phyloP scores from a whole-genome alignment of 2,797 vertebrate genomes.

The Stomatorhinus walkeri region DNA sequence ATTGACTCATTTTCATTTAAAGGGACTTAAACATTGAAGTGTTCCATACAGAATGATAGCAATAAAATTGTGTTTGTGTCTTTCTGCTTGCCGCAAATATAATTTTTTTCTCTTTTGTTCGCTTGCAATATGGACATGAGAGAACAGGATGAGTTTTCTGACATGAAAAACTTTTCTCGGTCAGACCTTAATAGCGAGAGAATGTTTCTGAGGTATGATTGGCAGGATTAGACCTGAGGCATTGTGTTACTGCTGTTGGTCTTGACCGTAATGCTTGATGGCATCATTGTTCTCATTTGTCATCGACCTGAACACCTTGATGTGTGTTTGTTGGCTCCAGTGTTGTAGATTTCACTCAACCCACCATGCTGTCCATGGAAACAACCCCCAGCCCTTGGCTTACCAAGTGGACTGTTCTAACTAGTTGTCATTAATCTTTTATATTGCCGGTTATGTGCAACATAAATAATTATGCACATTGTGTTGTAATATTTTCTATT shows the following conservation, averaged over 20 bases:
- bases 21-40: background rate
- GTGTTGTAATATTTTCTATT: slow-evolving; percentile 71
- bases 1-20: background rate
- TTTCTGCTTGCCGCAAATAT: slow-evolving; percentile 3
- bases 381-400: slow-evolving; percentile 48
- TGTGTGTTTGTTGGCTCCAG: slow-evolving; percentile 35
- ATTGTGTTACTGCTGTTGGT: background rate
- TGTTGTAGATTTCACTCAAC: slow-evolving; percentile 37
- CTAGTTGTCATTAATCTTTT: slow-evolving; percentile 55
- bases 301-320: slow-evolving; percentile 27
- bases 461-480: slow-evolving; percentile 57
- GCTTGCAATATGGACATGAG: background rate
- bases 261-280: background rate
- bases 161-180: background rate
- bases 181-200: background rate
- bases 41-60: background rate
- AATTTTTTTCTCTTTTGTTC: background rate
- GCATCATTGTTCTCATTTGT: slow-evolving; percentile 17
- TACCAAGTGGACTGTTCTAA: slow-evolving; percentile 41
- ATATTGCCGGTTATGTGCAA: slow-evolving; percentile 59
- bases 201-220: background rate
- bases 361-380: slow-evolving; percentile 31
- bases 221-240: background rate
- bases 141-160: slow-evolving; percentile 5
- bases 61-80: background rate